Conservation (phyloP, 2,113 vertebrate species). For the Fregata magnificens region DNA sequence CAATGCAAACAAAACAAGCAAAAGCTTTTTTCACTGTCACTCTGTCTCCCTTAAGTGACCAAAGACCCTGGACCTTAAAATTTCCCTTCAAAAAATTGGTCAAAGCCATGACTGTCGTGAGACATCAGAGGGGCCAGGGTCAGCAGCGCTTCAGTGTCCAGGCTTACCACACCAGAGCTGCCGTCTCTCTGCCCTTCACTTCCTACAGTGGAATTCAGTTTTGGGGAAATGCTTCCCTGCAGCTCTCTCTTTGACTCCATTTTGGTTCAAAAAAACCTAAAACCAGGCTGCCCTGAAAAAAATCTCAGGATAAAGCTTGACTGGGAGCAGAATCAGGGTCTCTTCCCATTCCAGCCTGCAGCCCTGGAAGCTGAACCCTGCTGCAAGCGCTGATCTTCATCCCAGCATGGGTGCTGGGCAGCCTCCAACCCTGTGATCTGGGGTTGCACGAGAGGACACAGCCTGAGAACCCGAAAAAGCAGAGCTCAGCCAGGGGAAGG, state of each 20-base stretch:
- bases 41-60: neutral
- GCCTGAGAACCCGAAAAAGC: neutral
- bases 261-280: neutral
- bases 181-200: neutral
- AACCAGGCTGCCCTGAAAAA: neutral
- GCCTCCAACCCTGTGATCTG: neutral
- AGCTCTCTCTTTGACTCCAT: neutral
- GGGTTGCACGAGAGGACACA: rapidly evolving
- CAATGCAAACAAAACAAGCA: neutral
- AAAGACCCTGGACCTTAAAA: neutral
- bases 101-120: neutral
- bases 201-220: rapidly evolving
- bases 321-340: neutral
- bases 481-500: neutral
- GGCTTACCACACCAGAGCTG: neutral
- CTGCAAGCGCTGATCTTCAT: rapidly evolving
- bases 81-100: neutral
- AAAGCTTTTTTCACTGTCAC: neutral
- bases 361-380: neutral
- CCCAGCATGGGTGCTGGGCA: neutral
- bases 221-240: neutral
- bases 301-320: neutral
- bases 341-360: neutral
- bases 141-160: neutral
- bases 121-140: neutral